Evolutionary conservation across 92 coral and sea anemone genomes (phyloP).

Genomic region (Plumapathes pennacea): DNA sequence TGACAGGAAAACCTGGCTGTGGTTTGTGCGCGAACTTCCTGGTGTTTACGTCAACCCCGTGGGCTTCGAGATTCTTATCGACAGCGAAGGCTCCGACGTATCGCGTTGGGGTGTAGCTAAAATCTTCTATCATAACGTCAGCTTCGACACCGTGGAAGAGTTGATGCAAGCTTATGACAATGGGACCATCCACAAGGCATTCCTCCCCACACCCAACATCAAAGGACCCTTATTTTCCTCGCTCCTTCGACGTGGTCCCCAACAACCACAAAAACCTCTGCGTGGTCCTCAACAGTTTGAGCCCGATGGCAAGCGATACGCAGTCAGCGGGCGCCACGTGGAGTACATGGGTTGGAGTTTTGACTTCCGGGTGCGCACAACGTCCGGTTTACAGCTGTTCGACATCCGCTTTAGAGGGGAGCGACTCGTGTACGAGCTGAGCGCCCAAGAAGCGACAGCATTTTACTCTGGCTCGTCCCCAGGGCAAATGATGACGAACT

Average conservation of each 20-base stretch:
- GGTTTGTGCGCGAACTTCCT: conserved; percentile 3
- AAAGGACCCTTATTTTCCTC: conserved; percentile 32
- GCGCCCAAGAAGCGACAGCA: conserved; percentile 70
- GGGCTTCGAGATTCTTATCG: conserved; percentile 41
- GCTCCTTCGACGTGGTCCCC: conserved; percentile 44
- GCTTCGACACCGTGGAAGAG: conserved; percentile 39
- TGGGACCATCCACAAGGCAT: conserved; percentile 44
- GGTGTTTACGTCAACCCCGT: conserved; percentile 33
- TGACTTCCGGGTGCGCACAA: conserved; percentile 59
- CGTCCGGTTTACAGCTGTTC: conserved; percentile 66
- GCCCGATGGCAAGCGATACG: conserved; percentile 76
- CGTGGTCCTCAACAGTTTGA: conserved; percentile 58
- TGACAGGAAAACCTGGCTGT: conserved; percentile 50
- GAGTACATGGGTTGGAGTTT: conserved; percentile 82
- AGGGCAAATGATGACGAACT: conserved; percentile 43
- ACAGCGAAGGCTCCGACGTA: conserved; percentile 49
- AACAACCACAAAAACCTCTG: conserved; percentile 44
- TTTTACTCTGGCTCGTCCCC: conserved; percentile 70
- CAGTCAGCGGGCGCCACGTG: conserved; percentile 58
- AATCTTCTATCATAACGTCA: conserved; percentile 54
- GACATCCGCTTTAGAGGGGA: conserved; percentile 49
- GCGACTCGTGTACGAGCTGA: conserved; percentile 65
- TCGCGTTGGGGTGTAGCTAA: conserved; percentile 52
- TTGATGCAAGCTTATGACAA: conserved; percentile 35
- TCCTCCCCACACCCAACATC: conserved; percentile 32